phyloP scores from a whole-genome alignment of 1,140 invertebrate species.

The Mylabris phalerata region DNA sequence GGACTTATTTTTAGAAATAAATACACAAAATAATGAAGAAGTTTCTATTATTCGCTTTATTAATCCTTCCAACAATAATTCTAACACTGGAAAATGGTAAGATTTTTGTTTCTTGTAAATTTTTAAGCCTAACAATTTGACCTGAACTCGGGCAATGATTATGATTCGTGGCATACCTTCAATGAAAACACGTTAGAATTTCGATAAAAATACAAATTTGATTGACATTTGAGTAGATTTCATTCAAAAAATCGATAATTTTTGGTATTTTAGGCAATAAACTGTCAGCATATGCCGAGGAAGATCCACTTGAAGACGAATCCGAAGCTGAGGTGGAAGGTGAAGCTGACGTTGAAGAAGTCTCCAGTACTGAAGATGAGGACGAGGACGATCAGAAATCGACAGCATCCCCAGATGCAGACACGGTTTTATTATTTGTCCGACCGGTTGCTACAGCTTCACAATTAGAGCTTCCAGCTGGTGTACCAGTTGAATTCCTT shows the following conservation, averaged over 20 bases:
- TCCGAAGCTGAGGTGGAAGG: constrained; percentile 64
- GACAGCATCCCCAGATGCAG: constrained; percentile 82
- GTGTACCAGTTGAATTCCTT: constrained; percentile 87
- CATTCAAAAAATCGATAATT: not conserved
- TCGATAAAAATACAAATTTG: not conserved
- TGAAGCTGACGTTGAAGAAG: constrained; percentile 54
- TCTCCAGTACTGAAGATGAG: constrained; percentile 57
- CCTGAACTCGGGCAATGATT: not conserved
- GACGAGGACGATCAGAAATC: constrained; percentile 63
- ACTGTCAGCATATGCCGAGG: constrained; percentile 58
- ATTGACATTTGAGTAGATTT: not conserved
- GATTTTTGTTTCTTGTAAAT: constrained; percentile 23
- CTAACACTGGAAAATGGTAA: constrained; percentile 52
- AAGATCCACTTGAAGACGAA: constrained; percentile 72
- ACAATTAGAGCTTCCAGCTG: constrained; percentile 79
- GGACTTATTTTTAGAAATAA: not conserved
- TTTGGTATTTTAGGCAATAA: constrained; percentile 45
- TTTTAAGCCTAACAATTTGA: constrained; percentile 6
- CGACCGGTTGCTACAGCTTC: constrained; percentile 63
- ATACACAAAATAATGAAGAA: constrained; percentile 45
- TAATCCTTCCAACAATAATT: constrained; percentile 51
- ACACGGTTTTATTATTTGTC: constrained; percentile 87
- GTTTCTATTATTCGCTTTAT: constrained; percentile 48
- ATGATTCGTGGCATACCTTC: not conserved
- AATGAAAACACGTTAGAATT: not conserved